Evolutionary conservation across 2,113 vertebrate genomes (phyloP), one percentile per base, ranked within the genome.

Genomic region (Forbesichthys agassizii): DNA sequence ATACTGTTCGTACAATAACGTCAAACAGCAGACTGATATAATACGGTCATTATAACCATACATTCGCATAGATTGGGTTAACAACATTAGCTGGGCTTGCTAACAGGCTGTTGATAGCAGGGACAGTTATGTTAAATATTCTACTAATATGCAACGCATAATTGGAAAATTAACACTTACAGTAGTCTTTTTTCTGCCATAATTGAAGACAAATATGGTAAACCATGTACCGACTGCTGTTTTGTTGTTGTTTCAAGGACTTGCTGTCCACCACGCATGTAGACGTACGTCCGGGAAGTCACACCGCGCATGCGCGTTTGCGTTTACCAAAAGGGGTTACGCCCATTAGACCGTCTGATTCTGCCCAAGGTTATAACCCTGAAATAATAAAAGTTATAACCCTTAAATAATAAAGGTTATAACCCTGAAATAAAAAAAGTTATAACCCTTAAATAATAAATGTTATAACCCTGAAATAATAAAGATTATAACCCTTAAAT

Each of bases 111-210:
- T 57, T 46, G 20, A 27, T 13, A 36, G 36, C n/a, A 33, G 11
- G 0, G 13, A 5, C 0, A 10, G n/a, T 5, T 1, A 14, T 3
- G 6, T 1, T 1, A 20, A 4, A 0, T 14, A 4, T 5, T 48
- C 5, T 2, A 5, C 5, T 0, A 33, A 51, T 1, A 20, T 4
- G 5, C 13, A 8, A 0, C 55, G 59, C 60, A 0, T 2, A 48
- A n/a, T 42, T 55, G 1, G 14, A 8, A 9, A 12, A 4, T 0
- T n/a, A 7, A 10, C 12, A 83, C 91, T 91, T 77, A 92, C 91
- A 90, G 12, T 56, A 92, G 1, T 57, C 86, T 57, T 47, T 69
- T 88, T 0, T 87, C 62, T 27, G 90, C 78, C 90, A 91, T 92
- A 3, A 0, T 53, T 54, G 60, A 0, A 9, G 0, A 8, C 4